Percentiles rank a stretch among this genome's conserved stretches.
Evolutionary conservation across 1,140 invertebrate genomes (phyloP).

Genomic region (Chironomus tepperi): DNA sequence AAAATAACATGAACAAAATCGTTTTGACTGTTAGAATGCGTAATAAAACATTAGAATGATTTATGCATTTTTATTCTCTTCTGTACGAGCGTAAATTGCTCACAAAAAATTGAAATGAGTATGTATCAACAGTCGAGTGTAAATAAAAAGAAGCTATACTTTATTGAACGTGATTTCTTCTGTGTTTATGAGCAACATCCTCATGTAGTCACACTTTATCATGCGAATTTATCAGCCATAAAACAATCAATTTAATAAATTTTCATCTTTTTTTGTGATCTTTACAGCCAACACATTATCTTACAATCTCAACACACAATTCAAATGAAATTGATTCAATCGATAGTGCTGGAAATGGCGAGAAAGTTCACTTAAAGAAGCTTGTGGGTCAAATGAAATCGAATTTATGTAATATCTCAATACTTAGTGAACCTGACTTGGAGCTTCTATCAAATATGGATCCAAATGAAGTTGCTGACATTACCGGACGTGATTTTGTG

Average conservation of each 20-base stretch:
- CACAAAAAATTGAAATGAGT: too few relatives aligned
- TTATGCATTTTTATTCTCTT: too few relatives aligned
- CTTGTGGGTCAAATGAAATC: slow-evolving; percentile 64
- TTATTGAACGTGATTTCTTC: background rate
- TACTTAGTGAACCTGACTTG: slow-evolving; percentile 68
- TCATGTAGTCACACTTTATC: background rate
- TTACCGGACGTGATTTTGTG: slow-evolving; percentile 69
- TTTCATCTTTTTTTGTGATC: slow-evolving; percentile 22
- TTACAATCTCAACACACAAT: slow-evolving; percentile 44
- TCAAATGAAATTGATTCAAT: slow-evolving; percentile 59
- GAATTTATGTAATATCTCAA: slow-evolving; percentile 68
- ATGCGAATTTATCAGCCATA: background rate
- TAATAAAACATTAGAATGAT: too few relatives aligned
- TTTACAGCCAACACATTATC: slow-evolving; percentile 39
- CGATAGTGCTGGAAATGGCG: slow-evolving; percentile 32
- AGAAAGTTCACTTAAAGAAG: slow-evolving; percentile 49
- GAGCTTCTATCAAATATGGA: slow-evolving; percentile 78
- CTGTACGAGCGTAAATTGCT: too few relatives aligned
- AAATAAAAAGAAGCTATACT: background rate
- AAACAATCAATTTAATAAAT: background rate
- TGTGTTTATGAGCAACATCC: background rate
- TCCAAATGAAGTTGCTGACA: slow-evolving; percentile 69
- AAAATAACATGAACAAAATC: too few relatives aligned
- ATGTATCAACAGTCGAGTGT: too few relatives aligned
- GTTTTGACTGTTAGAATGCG: too few relatives aligned